Base-by-base conservation (phyloP, 1,140 invertebrate genomes). In the Ceratina australensis region DNA sequence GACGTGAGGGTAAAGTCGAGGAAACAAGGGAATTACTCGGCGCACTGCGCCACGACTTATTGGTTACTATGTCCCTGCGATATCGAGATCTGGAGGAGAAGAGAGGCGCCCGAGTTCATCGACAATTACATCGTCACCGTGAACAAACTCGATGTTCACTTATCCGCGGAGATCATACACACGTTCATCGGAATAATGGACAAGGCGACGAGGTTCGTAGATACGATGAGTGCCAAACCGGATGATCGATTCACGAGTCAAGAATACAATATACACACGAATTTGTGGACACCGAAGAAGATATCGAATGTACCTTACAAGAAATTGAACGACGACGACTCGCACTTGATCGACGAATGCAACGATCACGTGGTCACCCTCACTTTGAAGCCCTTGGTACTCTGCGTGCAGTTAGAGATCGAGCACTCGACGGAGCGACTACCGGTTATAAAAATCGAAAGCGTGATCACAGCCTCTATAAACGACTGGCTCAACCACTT, bases 251-350 rank as follows among this genome's bases (percentile, higher is more conserved):
- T 78, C 56, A 78, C 73, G 16, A 80, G 72, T 77, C 72, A 86
- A 22, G 82, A 88, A 13, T 72, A 63, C 20, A 86, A 82, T 56
- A 91, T 93, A 52, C 85, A 90, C 54, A 94, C 94, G 81, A 95
- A 96, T 89, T 90, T 97, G 2, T 97, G 96, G 96, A 94, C 94
- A 50, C 95, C 96, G 0, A 95, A 95, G 88, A 94, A 95, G 87
- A 91, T 95, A 60, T 90, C 89, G 33, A 88, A 87, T 42, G 86
- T 91, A 75, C 86, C 87, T 13, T 91, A 88, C 59, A 88, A 88
- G 20, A 85, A 89, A 56, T 33, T 68, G 20, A 72, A 83, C 3
- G 72, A 81, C 69, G 83, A 59, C 12, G 26, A 83, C 18, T 42
- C 66, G 8, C 60, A 67, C 28, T 16, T 80, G 42, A 66, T 60